Percentiles rank a stretch among this genome's conserved stretches.
Evolutionary conservation across 2,888 invertebrate species (phyloP).

Genomic region (Acleris holmiana): DNA sequence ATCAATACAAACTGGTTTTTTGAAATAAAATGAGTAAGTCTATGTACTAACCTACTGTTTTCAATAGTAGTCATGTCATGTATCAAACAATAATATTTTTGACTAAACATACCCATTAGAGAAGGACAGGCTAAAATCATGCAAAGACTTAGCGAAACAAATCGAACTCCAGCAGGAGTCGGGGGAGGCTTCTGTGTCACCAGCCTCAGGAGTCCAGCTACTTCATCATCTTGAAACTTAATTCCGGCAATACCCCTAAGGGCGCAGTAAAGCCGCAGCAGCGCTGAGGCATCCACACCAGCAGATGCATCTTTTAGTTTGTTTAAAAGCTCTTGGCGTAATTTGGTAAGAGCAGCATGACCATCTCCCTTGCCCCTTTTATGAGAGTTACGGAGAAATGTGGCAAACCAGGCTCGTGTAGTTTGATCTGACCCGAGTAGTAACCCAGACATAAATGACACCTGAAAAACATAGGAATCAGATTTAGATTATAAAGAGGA

Average conservation of each 20-base stretch:
- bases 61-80: no score
- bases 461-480: slow-evolving; percentile 59
- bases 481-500: not conserved
- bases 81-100: no score
- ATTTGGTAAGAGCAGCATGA: slow-evolving; percentile 86
- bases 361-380: slow-evolving; percentile 91
- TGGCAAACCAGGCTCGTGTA: slow-evolving; percentile 96
- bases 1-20: not conserved
- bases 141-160: slow-evolving; percentile 96
- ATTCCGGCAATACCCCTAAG: slow-evolving; percentile 96
- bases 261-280: slow-evolving; percentile 95
- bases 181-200: slow-evolving; percentile 95
- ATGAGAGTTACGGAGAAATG: slow-evolving; percentile 94
- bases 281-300: slow-evolving; percentile 93
- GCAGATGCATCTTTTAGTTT: slow-evolving; percentile 88
- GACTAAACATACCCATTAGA: slow-evolving; percentile 82
- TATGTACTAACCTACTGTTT: no score
- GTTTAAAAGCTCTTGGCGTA: slow-evolving; percentile 91
- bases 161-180: slow-evolving; percentile 95
- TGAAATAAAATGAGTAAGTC: no score
- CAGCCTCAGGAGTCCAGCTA: slow-evolving; percentile 91
- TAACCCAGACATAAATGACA: slow-evolving; percentile 94
- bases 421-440: slow-evolving; percentile 95
- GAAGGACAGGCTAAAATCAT: slow-evolving; percentile 98
- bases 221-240: slow-evolving; percentile 97